Percentiles rank a stretch among this genome's conserved stretches.
These are phyloP conservation scores for Asteroscopus sphinx DNA, from an alignment of 2,888 invertebrate genomes.

Conservation along the genomic window DNA sequence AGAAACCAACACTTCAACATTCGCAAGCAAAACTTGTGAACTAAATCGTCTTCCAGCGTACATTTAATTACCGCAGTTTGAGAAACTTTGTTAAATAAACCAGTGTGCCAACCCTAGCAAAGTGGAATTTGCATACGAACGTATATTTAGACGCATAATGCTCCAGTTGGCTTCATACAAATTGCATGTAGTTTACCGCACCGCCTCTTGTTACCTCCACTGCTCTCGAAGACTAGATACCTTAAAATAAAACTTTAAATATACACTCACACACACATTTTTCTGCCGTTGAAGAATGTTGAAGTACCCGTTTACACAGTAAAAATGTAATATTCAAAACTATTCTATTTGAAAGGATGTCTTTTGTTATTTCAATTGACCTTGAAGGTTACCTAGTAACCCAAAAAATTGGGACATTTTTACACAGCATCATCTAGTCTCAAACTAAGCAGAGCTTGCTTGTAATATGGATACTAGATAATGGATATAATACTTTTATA, in stretches of 20 bases:
- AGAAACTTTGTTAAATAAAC: constrained; percentile 37
- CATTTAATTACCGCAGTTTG: constrained; percentile 51
- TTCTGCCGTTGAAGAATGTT: too few species aligned
- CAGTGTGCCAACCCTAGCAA: constrained; percentile 7
- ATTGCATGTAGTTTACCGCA: constrained; percentile 22
- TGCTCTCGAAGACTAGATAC: too few species aligned
- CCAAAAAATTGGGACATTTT: too few species aligned
- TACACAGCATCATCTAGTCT: too few species aligned
- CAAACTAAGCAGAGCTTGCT: too few species aligned
- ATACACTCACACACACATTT: too few species aligned
- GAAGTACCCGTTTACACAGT: too few species aligned
- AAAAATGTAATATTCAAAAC: too few species aligned
- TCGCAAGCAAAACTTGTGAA: constrained; percentile 16
- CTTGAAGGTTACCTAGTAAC: neutral
- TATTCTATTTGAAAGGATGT: too few species aligned
- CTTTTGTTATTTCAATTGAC: neutral
- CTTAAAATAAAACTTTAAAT: too few species aligned
- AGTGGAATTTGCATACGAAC: constrained; percentile 27
- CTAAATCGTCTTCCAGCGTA: constrained; percentile 20
- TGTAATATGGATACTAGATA: too few species aligned
- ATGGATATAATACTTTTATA: too few species aligned
- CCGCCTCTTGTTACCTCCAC: neutral
- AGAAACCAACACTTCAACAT: constrained; percentile 6
- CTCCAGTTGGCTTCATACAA: constrained; percentile 29
- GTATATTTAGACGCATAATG: constrained; percentile 14